Evolutionary conservation across 2,888 invertebrate genomes (phyloP).

Genomic region (Amblyteles armatorius): DNA sequence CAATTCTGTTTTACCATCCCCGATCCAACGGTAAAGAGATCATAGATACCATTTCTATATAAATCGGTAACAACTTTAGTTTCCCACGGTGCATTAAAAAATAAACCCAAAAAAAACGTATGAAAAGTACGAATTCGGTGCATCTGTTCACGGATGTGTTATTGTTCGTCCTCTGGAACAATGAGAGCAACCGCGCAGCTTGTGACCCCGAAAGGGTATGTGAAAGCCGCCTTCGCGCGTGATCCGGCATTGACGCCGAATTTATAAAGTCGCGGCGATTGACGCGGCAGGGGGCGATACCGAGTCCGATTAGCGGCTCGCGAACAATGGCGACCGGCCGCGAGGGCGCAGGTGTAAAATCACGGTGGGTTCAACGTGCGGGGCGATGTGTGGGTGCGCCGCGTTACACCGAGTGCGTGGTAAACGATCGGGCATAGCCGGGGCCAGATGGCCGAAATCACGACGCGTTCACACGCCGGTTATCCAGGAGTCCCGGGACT

Average conservation of each 20-base stretch:
- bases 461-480: slow-evolving; percentile 69
- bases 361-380: slow-evolving; percentile 55
- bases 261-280: slow-evolving; percentile 35
- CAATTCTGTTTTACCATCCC: neutral
- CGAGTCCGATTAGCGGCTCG: slow-evolving; percentile 27
- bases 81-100: slow-evolving; percentile 55
- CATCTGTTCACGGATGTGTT: slow-evolving; percentile 29
- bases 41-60: neutral
- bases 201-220: slow-evolving; percentile 10
- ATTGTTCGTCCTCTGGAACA: slow-evolving; percentile 43
- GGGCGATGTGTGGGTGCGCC: slow-evolving; percentile 42
- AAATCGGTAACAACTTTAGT: neutral
- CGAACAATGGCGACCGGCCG: slow-evolving; percentile 38
- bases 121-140: slow-evolving; percentile 3
- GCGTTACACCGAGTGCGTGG: neutral
- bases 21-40: neutral
- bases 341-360: slow-evolving; percentile 75
- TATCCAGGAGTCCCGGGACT: slow-evolving; percentile 51
- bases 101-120: neutral
- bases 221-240: slow-evolving; percentile 25
- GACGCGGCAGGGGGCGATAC: slow-evolving; percentile 10
- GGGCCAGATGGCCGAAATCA: slow-evolving; percentile 76
- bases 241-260: slow-evolving; percentile 4
- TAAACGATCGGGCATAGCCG: slow-evolving; percentile 16
- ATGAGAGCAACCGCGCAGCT: slow-evolving; percentile 16